Conservation (phyloP, 2,888 invertebrate species). For the Leptinotarsa haldemani region DNA sequence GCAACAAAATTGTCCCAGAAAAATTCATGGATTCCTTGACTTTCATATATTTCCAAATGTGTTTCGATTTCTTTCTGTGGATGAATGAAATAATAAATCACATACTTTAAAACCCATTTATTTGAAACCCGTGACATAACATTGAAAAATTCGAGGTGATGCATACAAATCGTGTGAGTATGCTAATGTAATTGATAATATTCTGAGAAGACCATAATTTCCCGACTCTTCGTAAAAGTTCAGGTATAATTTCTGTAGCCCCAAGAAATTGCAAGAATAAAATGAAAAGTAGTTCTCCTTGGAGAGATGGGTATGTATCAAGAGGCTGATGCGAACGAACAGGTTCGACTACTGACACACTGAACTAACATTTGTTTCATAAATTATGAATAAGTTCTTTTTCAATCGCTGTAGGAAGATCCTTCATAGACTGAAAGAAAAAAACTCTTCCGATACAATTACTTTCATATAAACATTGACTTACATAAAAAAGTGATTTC, state of each 20-base stretch:
- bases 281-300: slow-evolving; percentile 59
- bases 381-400: slow-evolving; percentile 7
- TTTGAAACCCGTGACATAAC: not conserved
- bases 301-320: slow-evolving; percentile 42
- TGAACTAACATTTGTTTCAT: slow-evolving; percentile 24
- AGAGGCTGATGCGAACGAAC: slow-evolving; percentile 21
- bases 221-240: not conserved
- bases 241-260: slow-evolving; percentile 30
- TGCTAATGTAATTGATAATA: not conserved
- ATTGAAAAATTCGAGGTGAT: not conserved
- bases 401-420: too few species aligned
- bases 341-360: slow-evolving; percentile 36
- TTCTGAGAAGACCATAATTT: slow-evolving; percentile 13
- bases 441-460: too few species aligned
- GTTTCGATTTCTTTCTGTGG: too few species aligned
- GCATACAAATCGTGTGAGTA: not conserved
- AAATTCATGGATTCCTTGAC: too few species aligned
- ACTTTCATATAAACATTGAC: too few species aligned
- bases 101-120: too few species aligned
- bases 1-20: too few species aligned
- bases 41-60: too few species aligned
- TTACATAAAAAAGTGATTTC: too few species aligned
- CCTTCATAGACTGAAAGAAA: too few species aligned
- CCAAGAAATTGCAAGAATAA: slow-evolving; percentile 49
- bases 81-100: too few species aligned